Evolutionary conservation across 2,888 invertebrate species (phyloP), one percentile per base, ranked within the genome.

Genomic region (Epistrophe grossulariae): DNA sequence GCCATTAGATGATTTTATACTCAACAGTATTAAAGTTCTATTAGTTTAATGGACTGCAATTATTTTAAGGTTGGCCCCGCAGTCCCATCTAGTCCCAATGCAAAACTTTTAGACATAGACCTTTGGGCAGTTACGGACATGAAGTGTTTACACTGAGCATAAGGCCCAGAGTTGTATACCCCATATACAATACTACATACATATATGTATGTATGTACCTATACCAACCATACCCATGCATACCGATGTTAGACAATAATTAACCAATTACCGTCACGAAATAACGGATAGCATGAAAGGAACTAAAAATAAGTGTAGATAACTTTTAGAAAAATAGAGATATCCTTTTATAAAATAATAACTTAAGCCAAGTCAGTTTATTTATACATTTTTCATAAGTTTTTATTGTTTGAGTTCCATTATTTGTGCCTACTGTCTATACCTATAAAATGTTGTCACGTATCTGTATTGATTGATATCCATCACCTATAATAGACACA

Each of bases 211-310:
- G 3, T 24, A 24, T 24, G 24, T 24, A 24, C 24, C 24, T 24
- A n/a, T n/a, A 24, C 24, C 24, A 15, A 4, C n/a, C 13, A 15
- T 24, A 40, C 38, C 68, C 24, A 9, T 28, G 4, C 28, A 13
- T 15, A 28, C 74, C 50, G 59, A 71, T 79, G 59, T 80, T 48
- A 78, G 78, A 64, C 59, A 45, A 70, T 79, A 40, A 71, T 80
- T 76, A 80, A 62, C 43, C 84, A 80, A 80, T 84, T 84, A 84
- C 57, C 74, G 84, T 70, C 80, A 79, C 79, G 80, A 35, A 68
- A 82, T 57, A 76, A 11, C 24, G 4, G 35, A 35, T 5, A 48
- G 13, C 70, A 64, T 31, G 38, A 55, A 77, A 15, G 15, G 17
- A 72, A 35, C n/a, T 43, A 9, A 72, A 59, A 59, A 52, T 43